These are phyloP conservation scores for Acridotheres tristis DNA, from an alignment of 2,797 vertebrate species.

Conservation along the genomic window DNA sequence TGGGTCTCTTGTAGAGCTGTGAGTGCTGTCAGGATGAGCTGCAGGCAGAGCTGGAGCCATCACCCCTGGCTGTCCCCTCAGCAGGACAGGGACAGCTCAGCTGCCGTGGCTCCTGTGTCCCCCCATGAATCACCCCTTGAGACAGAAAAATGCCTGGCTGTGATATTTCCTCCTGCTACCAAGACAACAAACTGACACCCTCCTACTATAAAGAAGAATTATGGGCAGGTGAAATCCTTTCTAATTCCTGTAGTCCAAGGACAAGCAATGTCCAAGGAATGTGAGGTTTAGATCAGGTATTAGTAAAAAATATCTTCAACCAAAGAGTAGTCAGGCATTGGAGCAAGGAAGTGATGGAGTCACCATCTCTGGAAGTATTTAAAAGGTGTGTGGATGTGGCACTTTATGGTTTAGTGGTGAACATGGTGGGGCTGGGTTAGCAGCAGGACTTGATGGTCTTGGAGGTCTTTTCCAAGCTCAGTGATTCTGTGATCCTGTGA, in stretches of 20 bases:
- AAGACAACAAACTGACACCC: background rate
- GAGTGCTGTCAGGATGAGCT: background rate
- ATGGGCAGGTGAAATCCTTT: background rate
- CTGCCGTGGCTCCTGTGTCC: accelerated
- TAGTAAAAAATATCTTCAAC: background rate
- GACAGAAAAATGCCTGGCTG: background rate
- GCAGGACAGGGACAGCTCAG: background rate
- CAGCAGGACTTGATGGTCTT: background rate
- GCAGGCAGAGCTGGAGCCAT: background rate
- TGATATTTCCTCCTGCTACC: background rate
- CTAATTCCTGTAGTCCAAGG: background rate
- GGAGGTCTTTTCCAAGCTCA: background rate
- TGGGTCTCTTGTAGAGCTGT: background rate
- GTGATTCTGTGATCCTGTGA: background rate
- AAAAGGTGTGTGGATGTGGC: background rate
- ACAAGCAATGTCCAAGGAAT: background rate
- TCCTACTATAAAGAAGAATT: background rate
- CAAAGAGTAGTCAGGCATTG: accelerated
- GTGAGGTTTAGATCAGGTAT: background rate
- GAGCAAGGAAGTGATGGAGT: background rate
- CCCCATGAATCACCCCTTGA: background rate
- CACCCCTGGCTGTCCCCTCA: accelerated
- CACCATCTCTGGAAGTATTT: background rate
- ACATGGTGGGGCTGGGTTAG: background rate
- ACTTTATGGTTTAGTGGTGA: background rate